Percentiles rank a stretch among this genome's conserved stretches.
These are phyloP conservation scores for Lepidurus packardi DNA, from an alignment of 1,140 invertebrate species.

Conservation along the genomic window DNA sequence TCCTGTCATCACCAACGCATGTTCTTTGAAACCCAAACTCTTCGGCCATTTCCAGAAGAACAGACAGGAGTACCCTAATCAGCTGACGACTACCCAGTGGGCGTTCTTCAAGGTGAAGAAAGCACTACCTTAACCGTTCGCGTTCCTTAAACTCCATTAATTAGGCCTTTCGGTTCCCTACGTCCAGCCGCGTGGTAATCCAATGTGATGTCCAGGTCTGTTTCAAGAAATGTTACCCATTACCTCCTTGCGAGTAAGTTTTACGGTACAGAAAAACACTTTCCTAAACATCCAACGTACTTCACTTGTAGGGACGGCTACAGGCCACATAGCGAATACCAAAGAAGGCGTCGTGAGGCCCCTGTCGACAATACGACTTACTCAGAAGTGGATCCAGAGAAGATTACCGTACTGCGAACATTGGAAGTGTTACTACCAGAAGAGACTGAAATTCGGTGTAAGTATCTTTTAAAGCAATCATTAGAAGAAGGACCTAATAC, in stretches of 20 bases:
- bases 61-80: conserved; percentile 28
- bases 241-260: conserved; percentile 38
- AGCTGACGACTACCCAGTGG: conserved; percentile 37
- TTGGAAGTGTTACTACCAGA: conserved; percentile 34
- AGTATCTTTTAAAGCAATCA: not conserved
- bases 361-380: conserved; percentile 22
- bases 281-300: not conserved
- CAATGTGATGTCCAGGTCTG: conserved; percentile 40
- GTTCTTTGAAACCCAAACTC: conserved; percentile 38
- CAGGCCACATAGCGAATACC: conserved; percentile 31
- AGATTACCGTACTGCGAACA: conserved; percentile 33
- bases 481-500: not conserved
- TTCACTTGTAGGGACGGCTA: conserved; percentile 34
- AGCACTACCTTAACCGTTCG: not conserved
- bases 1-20: conserved; percentile 37
- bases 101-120: conserved; percentile 37
- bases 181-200: conserved; percentile 36
- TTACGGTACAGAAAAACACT: not conserved
- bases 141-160: conserved; percentile 18
- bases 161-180: conserved; percentile 40
- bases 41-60: conserved; percentile 39
- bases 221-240: conserved; percentile 37
- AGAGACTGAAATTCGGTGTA: conserved; percentile 30
- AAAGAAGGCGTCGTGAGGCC: conserved; percentile 28
- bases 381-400: conserved; percentile 30